phyloP scores from a whole-genome alignment of 2,113 vertebrate species.

The Clarias gariepinus region DNA sequence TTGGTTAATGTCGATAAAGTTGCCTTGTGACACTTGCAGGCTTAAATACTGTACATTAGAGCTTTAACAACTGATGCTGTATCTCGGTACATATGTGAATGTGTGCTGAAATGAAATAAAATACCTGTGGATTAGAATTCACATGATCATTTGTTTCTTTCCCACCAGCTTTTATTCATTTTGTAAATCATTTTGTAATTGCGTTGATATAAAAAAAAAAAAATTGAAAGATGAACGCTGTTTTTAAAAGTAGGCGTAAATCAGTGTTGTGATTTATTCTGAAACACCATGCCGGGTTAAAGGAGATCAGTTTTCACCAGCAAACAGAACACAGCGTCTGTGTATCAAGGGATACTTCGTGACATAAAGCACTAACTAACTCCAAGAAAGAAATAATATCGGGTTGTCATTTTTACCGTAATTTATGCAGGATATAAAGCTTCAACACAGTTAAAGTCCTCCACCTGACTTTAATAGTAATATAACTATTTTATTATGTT shows the following conservation, averaged over 20 bases:
- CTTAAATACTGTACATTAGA: not conserved
- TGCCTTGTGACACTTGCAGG: not conserved
- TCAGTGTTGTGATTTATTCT: slow-evolving; percentile 2
- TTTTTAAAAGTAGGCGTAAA: slow-evolving; percentile 25
- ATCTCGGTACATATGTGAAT: not conserved
- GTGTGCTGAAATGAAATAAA: not conserved
- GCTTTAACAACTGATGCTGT: not conserved
- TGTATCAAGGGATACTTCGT: slow-evolving; percentile 35
- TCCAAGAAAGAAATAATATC: not conserved
- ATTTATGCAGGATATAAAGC: slow-evolving; percentile 27
- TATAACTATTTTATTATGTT: not conserved
- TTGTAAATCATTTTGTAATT: not conserved
- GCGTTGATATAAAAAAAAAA: too few species aligned
- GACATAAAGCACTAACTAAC: slow-evolving; percentile 23
- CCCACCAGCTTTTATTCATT: not conserved
- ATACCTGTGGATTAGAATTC: not conserved
- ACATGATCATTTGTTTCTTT: not conserved
- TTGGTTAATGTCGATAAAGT: not conserved
- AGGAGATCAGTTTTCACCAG: slow-evolving; percentile 34
- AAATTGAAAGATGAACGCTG: not conserved
- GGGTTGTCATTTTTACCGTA: slow-evolving; percentile 14
- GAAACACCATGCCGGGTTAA: slow-evolving; percentile 29
- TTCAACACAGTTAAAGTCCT: not conserved
- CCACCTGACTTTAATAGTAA: not conserved
- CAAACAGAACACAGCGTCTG: slow-evolving; percentile 16